phyloP scores from a whole-genome alignment of 2,888 invertebrate species.

The Trichopria drosophilae region DNA sequence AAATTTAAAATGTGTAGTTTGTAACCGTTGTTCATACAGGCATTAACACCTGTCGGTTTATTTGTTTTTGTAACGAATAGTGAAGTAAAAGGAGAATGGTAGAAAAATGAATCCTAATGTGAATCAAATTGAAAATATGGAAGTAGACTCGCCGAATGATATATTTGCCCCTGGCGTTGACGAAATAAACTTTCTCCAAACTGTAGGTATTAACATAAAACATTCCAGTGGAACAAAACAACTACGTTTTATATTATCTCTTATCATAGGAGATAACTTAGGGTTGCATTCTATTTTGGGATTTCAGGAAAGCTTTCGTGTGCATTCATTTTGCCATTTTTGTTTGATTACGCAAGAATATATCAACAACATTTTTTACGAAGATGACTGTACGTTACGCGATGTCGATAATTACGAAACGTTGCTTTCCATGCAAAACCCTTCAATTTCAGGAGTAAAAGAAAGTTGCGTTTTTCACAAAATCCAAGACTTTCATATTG shows the following conservation, averaged over 20 bases:
- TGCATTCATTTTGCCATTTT: slow-evolving; percentile 29
- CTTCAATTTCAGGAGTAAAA: slow-evolving; percentile 22
- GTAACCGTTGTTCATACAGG: no score
- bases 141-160: no score
- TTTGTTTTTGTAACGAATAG: no score
- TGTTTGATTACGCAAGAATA: slow-evolving; percentile 28
- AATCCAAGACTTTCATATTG: slow-evolving; percentile 28
- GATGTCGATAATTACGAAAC: slow-evolving; percentile 25
- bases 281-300: slow-evolving; percentile 32
- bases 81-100: no score
- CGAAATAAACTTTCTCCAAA: slow-evolving; percentile 26
- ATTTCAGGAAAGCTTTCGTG: slow-evolving; percentile 32
- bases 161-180: no score
- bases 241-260: slow-evolving; percentile 25
- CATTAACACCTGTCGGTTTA: no score
- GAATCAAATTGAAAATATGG: no score
- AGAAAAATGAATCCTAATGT: no score
- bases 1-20: no score
- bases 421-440: slow-evolving; percentile 17
- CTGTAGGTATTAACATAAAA: slow-evolving; percentile 25
- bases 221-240: background rate
- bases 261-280: slow-evolving; percentile 30
- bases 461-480: slow-evolving; percentile 29
- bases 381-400: slow-evolving; percentile 25
- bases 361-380: slow-evolving; percentile 19